Evolutionary conservation across 2,888 invertebrate genomes (phyloP).

Genomic region (Sylvicola cinctus): DNA sequence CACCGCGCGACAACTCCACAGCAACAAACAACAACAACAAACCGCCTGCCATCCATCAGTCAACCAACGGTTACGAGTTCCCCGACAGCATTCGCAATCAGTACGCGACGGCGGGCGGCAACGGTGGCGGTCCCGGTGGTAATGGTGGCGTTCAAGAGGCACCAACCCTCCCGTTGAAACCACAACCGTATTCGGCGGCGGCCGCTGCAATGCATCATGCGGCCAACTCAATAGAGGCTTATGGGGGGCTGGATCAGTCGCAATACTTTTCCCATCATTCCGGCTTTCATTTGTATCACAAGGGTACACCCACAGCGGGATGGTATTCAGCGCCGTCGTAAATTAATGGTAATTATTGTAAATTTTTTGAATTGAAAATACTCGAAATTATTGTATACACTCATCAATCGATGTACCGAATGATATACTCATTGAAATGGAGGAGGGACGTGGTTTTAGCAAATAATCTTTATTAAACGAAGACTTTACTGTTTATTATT

Average conservation of each 20-base stretch:
- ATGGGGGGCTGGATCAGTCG: conserved; percentile 48
- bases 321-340: conserved; percentile 68
- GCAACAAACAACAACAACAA: conserved; percentile 24
- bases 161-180: conserved; percentile 61
- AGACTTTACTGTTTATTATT: no score
- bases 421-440: no score
- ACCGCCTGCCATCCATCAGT: conserved; percentile 27
- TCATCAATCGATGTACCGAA: no score
- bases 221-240: conserved; percentile 28
- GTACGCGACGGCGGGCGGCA: conserved; percentile 18
- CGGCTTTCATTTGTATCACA: conserved; percentile 76
- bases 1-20: conserved; percentile 64
- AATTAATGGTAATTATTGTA: conserved; percentile 11
- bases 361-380: no score
- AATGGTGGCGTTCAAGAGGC: conserved; percentile 31
- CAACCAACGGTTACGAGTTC: conserved; percentile 35
- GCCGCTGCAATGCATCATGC: conserved; percentile 38
- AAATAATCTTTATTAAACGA: no score
- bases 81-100: conserved; percentile 35
- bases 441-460: no score
- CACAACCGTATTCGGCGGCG: conserved; percentile 68
- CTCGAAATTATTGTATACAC: no score
- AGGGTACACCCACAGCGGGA: conserved; percentile 47
- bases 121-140: conserved; percentile 30
- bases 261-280: conserved; percentile 69